Conservation (phyloP, 2,113 vertebrate genomes). For the Maylandia zebra region DNA sequence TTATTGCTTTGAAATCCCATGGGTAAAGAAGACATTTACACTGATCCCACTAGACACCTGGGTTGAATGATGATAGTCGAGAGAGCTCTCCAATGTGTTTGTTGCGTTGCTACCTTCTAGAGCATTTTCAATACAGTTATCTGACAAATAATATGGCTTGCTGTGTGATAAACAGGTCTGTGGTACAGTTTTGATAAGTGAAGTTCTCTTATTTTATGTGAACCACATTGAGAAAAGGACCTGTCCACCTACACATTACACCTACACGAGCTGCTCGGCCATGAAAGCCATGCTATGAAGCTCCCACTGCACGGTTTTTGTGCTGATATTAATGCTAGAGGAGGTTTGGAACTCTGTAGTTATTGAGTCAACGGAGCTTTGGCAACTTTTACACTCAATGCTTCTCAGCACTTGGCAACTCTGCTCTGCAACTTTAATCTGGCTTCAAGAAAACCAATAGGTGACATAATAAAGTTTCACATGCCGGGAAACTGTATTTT, state of each 20-base stretch:
- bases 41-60: not conserved
- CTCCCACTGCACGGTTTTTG: not conserved
- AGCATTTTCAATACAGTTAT: not conserved
- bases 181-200: not conserved
- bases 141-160: not conserved
- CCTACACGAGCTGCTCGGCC: not conserved
- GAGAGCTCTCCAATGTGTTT: not conserved
- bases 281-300: not conserved
- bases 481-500: not conserved
- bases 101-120: not conserved
- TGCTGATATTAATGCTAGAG: not conserved
- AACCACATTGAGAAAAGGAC: not conserved
- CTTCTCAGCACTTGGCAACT: not conserved
- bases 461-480: not conserved
- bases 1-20: not conserved
- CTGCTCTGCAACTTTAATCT: not conserved
- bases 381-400: not conserved
- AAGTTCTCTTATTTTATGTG: not conserved
- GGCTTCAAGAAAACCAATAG: not conserved
- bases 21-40: not conserved
- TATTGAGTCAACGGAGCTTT: not conserved
- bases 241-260: not conserved
- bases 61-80: not conserved
- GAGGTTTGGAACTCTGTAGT: not conserved
- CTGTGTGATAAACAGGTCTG: not conserved